Conservation (phyloP, 2,797 vertebrate species). For the Helicolenus hilgendorfi region DNA sequence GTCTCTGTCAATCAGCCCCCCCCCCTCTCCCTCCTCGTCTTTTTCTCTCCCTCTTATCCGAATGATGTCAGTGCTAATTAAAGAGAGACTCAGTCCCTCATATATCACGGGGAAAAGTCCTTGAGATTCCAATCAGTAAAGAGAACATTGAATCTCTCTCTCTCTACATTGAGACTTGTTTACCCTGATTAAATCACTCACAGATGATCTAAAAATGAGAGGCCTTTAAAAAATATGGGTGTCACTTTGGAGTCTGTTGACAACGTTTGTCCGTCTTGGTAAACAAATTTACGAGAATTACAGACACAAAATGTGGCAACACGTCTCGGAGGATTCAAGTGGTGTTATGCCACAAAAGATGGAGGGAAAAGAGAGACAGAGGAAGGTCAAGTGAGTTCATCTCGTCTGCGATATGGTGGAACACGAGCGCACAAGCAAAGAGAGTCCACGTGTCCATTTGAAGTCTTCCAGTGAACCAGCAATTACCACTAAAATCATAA, state of each 20-base stretch:
- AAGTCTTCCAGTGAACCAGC: constrained; percentile 62
- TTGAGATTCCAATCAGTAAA: constrained; percentile 78
- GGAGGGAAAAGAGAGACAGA: constrained; percentile 19
- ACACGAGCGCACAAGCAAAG: constrained; percentile 34
- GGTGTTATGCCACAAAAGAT: constrained; percentile 30
- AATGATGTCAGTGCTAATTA: constrained; percentile 85
- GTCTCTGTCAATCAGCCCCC: constrained; percentile 56
- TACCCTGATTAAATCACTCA: constrained; percentile 76
- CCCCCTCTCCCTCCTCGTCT: background rate
- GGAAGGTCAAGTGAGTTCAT: constrained; percentile 71
- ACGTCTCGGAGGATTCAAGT: constrained; percentile 33
- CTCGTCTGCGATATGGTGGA: constrained; percentile 48
- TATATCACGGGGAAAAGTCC: constrained; percentile 79
- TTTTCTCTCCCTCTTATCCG: constrained; percentile 35
- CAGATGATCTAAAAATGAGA: constrained; percentile 77
- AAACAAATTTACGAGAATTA: constrained; percentile 56
- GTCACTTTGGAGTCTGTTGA: constrained; percentile 59
- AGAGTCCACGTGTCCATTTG: constrained; percentile 58
- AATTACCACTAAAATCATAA: constrained; percentile 72
- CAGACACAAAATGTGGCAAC: constrained; percentile 46
- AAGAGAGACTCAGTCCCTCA: constrained; percentile 72
- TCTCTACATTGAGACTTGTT: constrained; percentile 59
- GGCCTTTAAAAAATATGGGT: constrained; percentile 55
- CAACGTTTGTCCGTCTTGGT: constrained; percentile 53
- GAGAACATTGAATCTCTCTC: constrained; percentile 58